phyloP scores from a whole-genome alignment of 2,797 vertebrate species.

The Parauchenoglanis punctatus region DNA sequence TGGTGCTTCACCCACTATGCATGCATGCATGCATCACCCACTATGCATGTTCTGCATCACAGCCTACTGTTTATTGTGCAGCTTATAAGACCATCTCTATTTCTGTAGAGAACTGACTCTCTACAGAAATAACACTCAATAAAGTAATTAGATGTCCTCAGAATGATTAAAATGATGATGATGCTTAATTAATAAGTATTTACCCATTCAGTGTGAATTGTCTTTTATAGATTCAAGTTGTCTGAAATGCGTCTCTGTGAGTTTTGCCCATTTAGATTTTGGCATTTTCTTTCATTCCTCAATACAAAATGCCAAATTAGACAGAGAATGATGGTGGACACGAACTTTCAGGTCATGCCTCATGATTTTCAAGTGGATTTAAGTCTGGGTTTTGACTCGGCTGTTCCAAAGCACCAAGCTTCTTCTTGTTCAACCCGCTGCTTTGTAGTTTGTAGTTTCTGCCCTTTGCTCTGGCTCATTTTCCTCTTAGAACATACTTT shows the following conservation, averaged over 20 bases:
- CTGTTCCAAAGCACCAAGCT: not conserved
- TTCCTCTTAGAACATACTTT: not conserved
- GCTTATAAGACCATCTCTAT: not conserved
- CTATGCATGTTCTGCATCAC: not conserved
- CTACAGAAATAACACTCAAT: not conserved
- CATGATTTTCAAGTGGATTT: not conserved
- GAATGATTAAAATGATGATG: not conserved
- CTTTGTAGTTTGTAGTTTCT: slow-evolving; percentile 14
- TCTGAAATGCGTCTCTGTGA: not conserved
- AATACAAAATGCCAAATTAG: not conserved
- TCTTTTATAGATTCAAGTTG: not conserved
- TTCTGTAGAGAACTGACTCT: not conserved
- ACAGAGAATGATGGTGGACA: not conserved
- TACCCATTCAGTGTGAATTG: not conserved
- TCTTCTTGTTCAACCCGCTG: not conserved
- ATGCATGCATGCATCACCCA: no score
- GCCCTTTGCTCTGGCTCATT: not conserved
- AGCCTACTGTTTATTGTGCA: slow-evolving; percentile 12
- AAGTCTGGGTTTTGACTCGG: not conserved
- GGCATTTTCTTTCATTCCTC: not conserved
- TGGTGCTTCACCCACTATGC: no score
- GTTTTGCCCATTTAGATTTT: not conserved
- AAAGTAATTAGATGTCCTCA: not conserved
- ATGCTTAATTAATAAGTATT: not conserved
- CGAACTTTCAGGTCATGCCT: not conserved